Evolutionary conservation across 2,888 invertebrate genomes (phyloP).

Genomic region (Fabriciana adippe): DNA sequence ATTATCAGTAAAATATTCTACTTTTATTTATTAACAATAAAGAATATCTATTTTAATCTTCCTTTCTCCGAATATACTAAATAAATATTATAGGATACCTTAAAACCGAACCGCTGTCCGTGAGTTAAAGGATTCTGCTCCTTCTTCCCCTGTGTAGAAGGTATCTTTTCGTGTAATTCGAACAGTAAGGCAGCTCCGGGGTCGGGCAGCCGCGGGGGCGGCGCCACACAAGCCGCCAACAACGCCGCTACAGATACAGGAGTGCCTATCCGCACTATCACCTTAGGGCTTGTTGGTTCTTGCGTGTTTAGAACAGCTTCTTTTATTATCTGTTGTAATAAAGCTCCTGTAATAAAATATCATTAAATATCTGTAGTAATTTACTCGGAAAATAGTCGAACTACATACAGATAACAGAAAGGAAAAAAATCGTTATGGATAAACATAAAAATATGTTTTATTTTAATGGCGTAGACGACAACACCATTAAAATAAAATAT

Average conservation of each 20-base stretch:
- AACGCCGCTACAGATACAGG: conserved; percentile 84
- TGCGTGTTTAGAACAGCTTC: conserved; percentile 68
- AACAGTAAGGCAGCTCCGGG: conserved; percentile 82
- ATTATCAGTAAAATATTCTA: too few relatives aligned
- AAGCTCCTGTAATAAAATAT: conserved; percentile 60
- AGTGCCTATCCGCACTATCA: conserved; percentile 83
- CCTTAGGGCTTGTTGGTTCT: conserved; percentile 54
- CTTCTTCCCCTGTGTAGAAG: conserved; percentile 58
- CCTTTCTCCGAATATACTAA: conserved; percentile 8
- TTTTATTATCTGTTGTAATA: conserved; percentile 79
- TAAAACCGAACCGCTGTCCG: conserved; percentile 74
- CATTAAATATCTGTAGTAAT: neutral
- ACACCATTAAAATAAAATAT: too few relatives aligned
- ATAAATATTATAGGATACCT: conserved; percentile 52
- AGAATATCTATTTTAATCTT: too few relatives aligned
- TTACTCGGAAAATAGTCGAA: neutral
- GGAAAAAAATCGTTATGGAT: neutral
- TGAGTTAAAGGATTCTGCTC: conserved; percentile 52
- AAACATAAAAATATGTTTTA: too few relatives aligned
- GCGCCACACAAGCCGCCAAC: conserved; percentile 81
- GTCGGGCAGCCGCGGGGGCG: conserved; percentile 80
- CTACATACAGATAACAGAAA: neutral
- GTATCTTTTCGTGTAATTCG: conserved; percentile 76
- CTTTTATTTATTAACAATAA: too few relatives aligned
- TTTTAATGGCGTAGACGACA: too few relatives aligned